These are phyloP conservation scores for Agapostemon virescens DNA, from an alignment of 2,888 invertebrate species.

Conservation along the genomic window DNA sequence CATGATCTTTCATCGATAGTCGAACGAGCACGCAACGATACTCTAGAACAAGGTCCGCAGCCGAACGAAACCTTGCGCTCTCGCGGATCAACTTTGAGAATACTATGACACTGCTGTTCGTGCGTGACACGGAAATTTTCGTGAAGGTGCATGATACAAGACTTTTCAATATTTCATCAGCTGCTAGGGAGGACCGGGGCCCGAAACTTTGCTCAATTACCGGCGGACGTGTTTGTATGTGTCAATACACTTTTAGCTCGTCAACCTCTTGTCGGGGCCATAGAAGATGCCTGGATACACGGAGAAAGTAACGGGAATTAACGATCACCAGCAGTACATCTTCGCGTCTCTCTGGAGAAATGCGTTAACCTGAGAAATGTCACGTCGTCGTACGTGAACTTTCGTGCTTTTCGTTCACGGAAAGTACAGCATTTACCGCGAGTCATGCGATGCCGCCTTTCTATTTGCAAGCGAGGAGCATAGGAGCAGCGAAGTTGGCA, in stretches of 20 bases:
- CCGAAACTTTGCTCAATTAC: constrained; percentile 27
- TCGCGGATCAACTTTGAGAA: background rate
- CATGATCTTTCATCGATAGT: background rate
- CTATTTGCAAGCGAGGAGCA: constrained; percentile 1
- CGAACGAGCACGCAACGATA: background rate
- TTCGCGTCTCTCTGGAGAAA: constrained; percentile 31
- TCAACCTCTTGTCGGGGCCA: constrained; percentile 5
- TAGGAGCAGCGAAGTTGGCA: background rate
- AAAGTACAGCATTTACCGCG: background rate
- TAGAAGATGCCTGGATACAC: constrained; percentile 44
- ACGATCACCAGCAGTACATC: constrained; percentile 1
- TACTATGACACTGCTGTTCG: background rate
- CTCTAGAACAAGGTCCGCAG: background rate
- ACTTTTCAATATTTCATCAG: constrained; percentile 43
- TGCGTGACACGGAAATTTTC: background rate
- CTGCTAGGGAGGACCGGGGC: background rate
- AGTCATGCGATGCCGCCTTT: constrained; percentile 12
- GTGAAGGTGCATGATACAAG: constrained; percentile 25
- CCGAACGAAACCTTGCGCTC: no score
- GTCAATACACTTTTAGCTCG: constrained; percentile 10
- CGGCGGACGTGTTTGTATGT: background rate
- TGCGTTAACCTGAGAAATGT: constrained; percentile 39
- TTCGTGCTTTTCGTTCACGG: constrained; percentile 18
- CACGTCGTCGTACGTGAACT: constrained; percentile 16
- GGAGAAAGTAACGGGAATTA: constrained; percentile 61